A percentile compares a stretch with the other conserved stretches of the same genome.
phyloP scores from a whole-genome alignment of 2,113 vertebrate genomes.

The Microcebus lehilahytsara region DNA sequence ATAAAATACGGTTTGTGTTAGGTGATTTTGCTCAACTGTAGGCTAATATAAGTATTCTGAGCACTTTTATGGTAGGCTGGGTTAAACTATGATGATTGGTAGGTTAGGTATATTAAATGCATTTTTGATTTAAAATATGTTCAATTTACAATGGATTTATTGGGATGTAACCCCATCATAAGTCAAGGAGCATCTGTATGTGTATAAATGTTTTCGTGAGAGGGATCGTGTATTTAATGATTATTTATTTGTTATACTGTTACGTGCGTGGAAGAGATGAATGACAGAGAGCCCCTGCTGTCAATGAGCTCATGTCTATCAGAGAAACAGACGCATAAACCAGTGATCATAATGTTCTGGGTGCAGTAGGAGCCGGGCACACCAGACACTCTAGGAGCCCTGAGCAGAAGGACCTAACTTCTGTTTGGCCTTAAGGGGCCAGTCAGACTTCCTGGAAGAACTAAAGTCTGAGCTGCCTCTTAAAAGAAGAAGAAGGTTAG shows the following conservation, averaged over 20 bases:
- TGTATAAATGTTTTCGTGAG: background rate
- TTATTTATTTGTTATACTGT: background rate
- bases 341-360: no score
- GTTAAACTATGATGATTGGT: background rate
- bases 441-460: background rate
- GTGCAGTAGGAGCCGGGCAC: accelerated
- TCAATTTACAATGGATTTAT: background rate
- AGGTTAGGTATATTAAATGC: background rate
- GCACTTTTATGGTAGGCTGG: background rate
- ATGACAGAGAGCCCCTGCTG: background rate
- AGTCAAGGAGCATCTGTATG: background rate
- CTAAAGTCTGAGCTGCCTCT: background rate
- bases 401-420: background rate
- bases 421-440: background rate
- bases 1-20: background rate
- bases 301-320: background rate
- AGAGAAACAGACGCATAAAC: background rate
- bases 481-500: background rate
- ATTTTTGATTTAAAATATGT: background rate
- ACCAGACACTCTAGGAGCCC: no score
- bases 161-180: background rate
- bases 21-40: background rate
- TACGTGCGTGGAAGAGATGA: background rate
- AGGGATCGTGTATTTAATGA: background rate
- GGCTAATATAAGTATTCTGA: background rate